A percentile compares a stretch with the other conserved stretches of the same genome.
Conservation (phyloP, 2,888 invertebrate genomes). For the Drosophila merina region DNA sequence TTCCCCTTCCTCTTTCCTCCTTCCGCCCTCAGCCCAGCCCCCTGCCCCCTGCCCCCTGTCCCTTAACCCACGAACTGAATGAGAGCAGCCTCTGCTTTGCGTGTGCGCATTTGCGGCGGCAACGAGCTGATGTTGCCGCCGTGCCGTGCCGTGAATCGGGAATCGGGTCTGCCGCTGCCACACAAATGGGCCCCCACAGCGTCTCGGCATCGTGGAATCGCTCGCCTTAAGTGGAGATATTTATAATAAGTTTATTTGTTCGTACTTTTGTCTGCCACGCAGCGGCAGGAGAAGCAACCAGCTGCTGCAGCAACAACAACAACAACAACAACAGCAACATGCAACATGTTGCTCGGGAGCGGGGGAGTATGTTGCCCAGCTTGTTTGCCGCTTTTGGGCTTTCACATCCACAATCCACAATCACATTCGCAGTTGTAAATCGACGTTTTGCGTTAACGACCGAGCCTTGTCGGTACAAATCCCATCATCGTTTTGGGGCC, state of each 20-base stretch:
- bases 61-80: slow-evolving; percentile 37
- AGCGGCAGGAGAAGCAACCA: slow-evolving; percentile 12
- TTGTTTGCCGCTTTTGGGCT: slow-evolving; percentile 72
- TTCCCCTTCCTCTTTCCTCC: background rate
- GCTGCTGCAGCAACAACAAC: no score
- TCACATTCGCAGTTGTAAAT: slow-evolving; percentile 82
- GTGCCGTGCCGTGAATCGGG: slow-evolving; percentile 32
- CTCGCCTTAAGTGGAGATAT: slow-evolving; percentile 76
- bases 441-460: slow-evolving; percentile 81
- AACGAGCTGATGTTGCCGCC: slow-evolving; percentile 42
- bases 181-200: slow-evolving; percentile 70
- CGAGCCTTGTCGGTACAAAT: slow-evolving; percentile 36
- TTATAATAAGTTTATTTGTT: slow-evolving; percentile 80
- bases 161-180: slow-evolving; percentile 34
- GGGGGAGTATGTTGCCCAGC: slow-evolving; percentile 64
- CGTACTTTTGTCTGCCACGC: slow-evolving; percentile 53
- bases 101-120: slow-evolving; percentile 73
- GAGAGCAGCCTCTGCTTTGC: slow-evolving; percentile 72
- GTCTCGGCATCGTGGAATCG: slow-evolving; percentile 35
- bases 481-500: slow-evolving; percentile 18
- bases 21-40: background rate
- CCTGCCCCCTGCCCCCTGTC: background rate
- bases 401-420: slow-evolving; percentile 72
- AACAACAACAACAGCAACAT: slow-evolving; percentile 8
- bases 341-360: slow-evolving; percentile 69